Evolutionary conservation across 1,140 invertebrate genomes (phyloP).

Genomic region (Gonatopus flavifemur): DNA sequence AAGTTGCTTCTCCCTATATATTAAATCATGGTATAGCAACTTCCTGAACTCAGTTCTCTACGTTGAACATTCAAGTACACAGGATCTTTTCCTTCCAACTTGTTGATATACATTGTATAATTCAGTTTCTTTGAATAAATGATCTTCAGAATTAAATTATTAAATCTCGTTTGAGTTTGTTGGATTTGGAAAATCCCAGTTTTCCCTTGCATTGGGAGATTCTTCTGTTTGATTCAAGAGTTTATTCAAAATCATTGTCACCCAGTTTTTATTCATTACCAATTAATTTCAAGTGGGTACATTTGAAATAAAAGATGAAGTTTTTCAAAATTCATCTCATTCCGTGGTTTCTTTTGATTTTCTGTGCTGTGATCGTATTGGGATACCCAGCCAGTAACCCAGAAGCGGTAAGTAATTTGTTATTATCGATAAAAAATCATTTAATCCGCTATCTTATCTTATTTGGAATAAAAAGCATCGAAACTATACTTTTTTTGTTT

Average conservation of each 20-base stretch:
- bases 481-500: not conserved
- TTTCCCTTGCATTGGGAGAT: constrained; percentile 1
- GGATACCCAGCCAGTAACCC: constrained; percentile 46
- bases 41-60: constrained; percentile 49
- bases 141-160: not conserved
- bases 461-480: not conserved
- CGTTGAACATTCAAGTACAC: constrained; percentile 38
- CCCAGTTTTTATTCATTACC: no score
- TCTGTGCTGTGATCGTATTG: constrained; percentile 17
- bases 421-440: no score
- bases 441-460: no score
- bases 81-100: constrained; percentile 2
- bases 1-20: constrained; percentile 43
- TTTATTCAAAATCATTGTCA: no score
- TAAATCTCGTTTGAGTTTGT: constrained; percentile 17
- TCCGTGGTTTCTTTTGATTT: constrained; percentile 31
- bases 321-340: constrained; percentile 34
- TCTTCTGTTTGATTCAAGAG: not conserved
- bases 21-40: constrained; percentile 52
- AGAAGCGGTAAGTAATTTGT: constrained; percentile 44
- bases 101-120: not conserved
- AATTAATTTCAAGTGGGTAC: no score
- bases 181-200: not conserved
- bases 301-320: constrained; percentile 35
- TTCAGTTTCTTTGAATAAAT: no score